These are phyloP conservation scores for Eudyptes chrysolophus DNA, from an alignment of 2,113 vertebrate genomes.

Conservation along the genomic window DNA sequence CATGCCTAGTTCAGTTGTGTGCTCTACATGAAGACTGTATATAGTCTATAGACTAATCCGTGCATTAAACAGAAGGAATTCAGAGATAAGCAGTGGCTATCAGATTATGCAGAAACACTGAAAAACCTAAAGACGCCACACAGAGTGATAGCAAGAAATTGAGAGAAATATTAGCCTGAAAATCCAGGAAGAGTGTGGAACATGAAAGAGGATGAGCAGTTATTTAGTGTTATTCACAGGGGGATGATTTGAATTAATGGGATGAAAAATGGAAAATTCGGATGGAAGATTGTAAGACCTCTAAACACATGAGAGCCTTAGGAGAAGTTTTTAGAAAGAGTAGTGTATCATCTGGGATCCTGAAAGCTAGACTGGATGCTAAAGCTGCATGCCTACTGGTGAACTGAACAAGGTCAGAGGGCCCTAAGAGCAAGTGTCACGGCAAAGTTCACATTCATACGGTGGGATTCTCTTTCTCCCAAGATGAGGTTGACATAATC, in stretches of 20 bases:
- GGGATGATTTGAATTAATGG: background rate
- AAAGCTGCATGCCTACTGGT: background rate
- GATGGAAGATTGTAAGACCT: background rate
- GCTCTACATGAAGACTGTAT: rapidly evolving
- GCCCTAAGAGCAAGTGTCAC: background rate
- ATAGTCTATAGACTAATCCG: rapidly evolving
- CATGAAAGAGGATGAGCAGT: background rate
- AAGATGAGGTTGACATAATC: background rate
- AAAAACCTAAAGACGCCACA: background rate
- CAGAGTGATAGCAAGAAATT: rapidly evolving
- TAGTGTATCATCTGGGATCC: background rate
- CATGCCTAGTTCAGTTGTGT: background rate
- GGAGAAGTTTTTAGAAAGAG: background rate
- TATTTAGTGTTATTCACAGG: rapidly evolving
- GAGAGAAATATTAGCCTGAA: background rate
- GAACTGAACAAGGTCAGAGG: background rate
- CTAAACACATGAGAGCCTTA: background rate
- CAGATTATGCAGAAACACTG: background rate
- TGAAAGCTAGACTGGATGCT: background rate
- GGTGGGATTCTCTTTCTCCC: background rate
- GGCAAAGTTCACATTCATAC: background rate
- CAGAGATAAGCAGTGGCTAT: too few relatives aligned
- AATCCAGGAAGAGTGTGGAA: background rate
- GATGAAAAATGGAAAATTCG: background rate
- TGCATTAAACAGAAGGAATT: background rate